A percentile compares a stretch with the other conserved stretches of the same genome.
Evolutionary conservation across 1,140 invertebrate species (phyloP).

Genomic region (Tribolium madens): DNA sequence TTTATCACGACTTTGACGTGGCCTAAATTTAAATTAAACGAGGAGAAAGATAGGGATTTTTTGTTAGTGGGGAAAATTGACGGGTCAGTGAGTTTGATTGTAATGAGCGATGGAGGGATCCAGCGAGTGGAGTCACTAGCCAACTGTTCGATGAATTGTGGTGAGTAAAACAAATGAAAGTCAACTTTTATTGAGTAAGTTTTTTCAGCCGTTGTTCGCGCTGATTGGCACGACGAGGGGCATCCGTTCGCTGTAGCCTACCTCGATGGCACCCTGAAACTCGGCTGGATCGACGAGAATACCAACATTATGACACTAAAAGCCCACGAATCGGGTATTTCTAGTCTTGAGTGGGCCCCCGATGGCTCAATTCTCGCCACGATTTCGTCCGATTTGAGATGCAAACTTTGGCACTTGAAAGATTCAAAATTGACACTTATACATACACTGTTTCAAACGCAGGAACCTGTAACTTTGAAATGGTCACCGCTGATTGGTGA

Average conservation of each 20-base stretch:
- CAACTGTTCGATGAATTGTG: constrained; percentile 66
- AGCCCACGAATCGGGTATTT: constrained; percentile 67
- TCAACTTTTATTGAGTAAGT: no score
- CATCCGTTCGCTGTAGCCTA: constrained; percentile 71
- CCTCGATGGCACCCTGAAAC: constrained; percentile 70
- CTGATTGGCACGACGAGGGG: constrained; percentile 72
- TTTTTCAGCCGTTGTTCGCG: constrained; percentile 68
- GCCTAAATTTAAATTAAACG: constrained; percentile 64
- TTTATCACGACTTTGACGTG: constrained; percentile 69
- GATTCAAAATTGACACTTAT: constrained; percentile 63
- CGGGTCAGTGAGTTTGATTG: constrained; percentile 66
- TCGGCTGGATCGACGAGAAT: constrained; percentile 65
- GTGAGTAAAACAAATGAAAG: constrained; percentile 57
- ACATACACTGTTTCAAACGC: constrained; percentile 64
- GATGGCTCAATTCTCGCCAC: constrained; percentile 69
- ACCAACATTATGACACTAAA: constrained; percentile 65
- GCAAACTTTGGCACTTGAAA: constrained; percentile 69
- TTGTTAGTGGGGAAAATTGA: constrained; percentile 71
- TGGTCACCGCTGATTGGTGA: constrained; percentile 68
- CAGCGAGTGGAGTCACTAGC: constrained; percentile 65
- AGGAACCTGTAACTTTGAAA: constrained; percentile 65
- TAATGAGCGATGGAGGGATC: constrained; percentile 54
- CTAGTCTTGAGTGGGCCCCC: constrained; percentile 69
- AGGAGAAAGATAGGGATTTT: constrained; percentile 64
- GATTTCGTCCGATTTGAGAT: constrained; percentile 65